These are phyloP conservation scores for Lasioglossum calceatum DNA, from an alignment of 2,888 invertebrate genomes.

Conservation along the genomic window DNA sequence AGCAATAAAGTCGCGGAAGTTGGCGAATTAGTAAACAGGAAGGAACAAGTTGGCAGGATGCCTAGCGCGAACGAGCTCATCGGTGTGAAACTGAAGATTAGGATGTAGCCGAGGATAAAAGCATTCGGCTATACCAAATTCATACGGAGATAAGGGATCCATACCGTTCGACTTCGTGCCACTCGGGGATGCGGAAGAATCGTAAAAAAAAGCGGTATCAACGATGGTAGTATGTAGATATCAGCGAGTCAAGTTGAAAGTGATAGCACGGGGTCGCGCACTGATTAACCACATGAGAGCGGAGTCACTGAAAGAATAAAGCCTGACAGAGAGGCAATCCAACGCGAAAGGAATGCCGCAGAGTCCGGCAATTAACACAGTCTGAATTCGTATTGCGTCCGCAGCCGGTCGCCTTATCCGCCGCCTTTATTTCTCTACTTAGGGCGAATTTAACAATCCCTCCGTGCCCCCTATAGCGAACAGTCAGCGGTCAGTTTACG, in stretches of 20 bases:
- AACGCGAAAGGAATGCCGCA: not conserved
- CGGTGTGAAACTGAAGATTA: conserved; percentile 29
- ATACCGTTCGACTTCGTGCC: not conserved
- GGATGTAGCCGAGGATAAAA: not conserved
- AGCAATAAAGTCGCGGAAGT: conserved; percentile 15
- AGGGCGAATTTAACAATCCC: not conserved
- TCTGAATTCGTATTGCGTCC: not conserved
- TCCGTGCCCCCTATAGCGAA: not conserved
- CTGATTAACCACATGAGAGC: not conserved
- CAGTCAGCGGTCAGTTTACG: conserved; percentile 46
- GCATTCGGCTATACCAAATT: not conserved
- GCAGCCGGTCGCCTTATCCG: not conserved
- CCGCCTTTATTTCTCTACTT: conserved; percentile 3
- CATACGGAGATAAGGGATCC: not conserved
- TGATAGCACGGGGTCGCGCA: not conserved
- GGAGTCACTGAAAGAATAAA: not conserved
- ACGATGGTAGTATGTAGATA: not conserved
- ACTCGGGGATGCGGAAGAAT: not conserved
- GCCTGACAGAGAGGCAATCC: not conserved
- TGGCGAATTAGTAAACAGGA: conserved; percentile 30
- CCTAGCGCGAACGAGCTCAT: conserved; percentile 8
- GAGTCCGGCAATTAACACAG: not conserved
- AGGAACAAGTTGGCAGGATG: conserved; percentile 30
- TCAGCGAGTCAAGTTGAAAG: not conserved
- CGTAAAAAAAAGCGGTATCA: not conserved